These are phyloP conservation scores for Darevskia nairensis DNA, from an alignment of 2,797 vertebrate genomes.

Conservation along the genomic window DNA sequence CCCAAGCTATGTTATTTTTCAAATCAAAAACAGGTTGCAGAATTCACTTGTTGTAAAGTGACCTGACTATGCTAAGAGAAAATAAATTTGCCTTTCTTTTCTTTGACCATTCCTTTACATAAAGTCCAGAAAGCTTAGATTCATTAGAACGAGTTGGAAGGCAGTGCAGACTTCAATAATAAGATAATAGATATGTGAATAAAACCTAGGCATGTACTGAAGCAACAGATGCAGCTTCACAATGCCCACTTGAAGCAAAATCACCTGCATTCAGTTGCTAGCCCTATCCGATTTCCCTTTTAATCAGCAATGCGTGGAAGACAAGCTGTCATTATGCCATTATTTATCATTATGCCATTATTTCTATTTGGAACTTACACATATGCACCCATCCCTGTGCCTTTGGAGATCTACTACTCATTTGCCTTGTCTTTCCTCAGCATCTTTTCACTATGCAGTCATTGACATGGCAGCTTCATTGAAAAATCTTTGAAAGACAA, in stretches of 20 bases:
- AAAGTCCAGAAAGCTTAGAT: neutral
- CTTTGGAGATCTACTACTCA: neutral
- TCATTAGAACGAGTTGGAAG: neutral
- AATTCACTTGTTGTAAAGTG: slow-evolving; percentile 3
- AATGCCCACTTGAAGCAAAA: neutral
- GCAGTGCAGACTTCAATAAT: neutral
- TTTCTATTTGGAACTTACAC: neutral
- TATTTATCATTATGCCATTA: slow-evolving; percentile 9
- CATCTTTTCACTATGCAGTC: neutral
- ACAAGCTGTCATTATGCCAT: neutral
- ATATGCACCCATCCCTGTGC: neutral
- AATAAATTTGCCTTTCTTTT: neutral
- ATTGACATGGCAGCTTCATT: neutral
- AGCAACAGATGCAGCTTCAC: neutral
- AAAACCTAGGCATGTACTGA: neutral
- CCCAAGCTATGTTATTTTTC: neutral
- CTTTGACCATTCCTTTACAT: neutral
- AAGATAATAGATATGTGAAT: neutral
- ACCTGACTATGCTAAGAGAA: neutral
- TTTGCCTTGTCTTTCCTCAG: neutral
- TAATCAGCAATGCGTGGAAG: neutral
- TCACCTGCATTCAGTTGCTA: neutral
- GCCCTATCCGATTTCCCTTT: neutral
- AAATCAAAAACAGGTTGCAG: neutral
- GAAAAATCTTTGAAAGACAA: neutral